Evolutionary conservation across 53 echinoderm and acorn worm species (phyloP).

Genomic region (Luidia sarsii): DNA sequence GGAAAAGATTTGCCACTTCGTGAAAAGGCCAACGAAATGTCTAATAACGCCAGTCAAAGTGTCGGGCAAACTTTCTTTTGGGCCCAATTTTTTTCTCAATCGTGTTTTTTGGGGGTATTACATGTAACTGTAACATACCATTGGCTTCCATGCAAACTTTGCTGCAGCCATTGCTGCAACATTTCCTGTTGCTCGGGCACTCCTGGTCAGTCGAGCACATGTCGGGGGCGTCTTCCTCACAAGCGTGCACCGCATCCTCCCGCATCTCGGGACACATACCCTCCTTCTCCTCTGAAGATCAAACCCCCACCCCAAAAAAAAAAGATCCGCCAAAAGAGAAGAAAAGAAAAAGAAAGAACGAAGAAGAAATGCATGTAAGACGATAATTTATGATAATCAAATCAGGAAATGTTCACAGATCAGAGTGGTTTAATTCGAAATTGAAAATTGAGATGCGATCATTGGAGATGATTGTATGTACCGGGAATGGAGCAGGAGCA

Average conservation of each 20-base stretch:
- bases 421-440: no score
- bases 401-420: no score
- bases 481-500: neutral
- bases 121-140: neutral
- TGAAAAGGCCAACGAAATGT: no score
- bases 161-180: slow-evolving; percentile 68
- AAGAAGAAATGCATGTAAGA: neutral
- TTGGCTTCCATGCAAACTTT: slow-evolving; percentile 41
- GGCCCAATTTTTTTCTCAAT: neutral
- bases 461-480: neutral
- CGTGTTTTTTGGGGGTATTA: neutral
- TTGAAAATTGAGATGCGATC: no score
- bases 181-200: no score
- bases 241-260: neutral
- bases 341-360: neutral
- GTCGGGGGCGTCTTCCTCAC: neutral
- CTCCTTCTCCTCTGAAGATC: neutral
- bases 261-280: slow-evolving; percentile 16
- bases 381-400: no score
- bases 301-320: neutral
- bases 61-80: neutral
- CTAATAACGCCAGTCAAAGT: no score
- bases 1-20: no score
- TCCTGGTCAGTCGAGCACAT: no score
- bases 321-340: neutral